Conservation (phyloP, 1,140 invertebrate species). For the Ostrea edulis region DNA sequence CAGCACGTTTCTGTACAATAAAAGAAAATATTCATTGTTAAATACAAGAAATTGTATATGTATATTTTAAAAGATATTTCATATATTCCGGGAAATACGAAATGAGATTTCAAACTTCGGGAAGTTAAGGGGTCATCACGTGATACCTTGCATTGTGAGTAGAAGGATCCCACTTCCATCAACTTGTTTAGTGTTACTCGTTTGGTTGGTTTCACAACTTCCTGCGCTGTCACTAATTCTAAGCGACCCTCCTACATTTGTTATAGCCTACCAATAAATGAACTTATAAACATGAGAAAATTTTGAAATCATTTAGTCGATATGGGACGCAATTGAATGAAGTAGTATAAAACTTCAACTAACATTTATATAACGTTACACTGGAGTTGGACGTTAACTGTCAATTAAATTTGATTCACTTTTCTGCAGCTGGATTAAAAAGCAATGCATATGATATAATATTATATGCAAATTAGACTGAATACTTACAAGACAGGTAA, state of each 20-base stretch:
- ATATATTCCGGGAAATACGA: neutral
- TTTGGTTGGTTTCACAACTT: constrained; percentile 7
- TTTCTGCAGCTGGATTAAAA: too few species aligned
- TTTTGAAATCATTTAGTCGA: too few species aligned
- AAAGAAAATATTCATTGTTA: neutral
- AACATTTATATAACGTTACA: too few species aligned
- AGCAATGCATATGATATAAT: neutral
- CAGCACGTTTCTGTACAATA: neutral
- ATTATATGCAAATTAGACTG: neutral
- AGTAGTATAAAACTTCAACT: too few species aligned
- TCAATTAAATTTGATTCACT: too few species aligned
- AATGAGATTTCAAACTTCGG: neutral
- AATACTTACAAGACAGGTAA: constrained; percentile 43
- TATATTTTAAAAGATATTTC: neutral
- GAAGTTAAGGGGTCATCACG: neutral
- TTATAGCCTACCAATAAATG: neutral
- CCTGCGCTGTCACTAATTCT: constrained; percentile 28
- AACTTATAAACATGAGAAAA: neutral
- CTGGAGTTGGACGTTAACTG: too few species aligned
- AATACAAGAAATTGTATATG: neutral
- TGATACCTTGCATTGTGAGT: constrained; percentile 15
- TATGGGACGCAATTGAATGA: too few species aligned
- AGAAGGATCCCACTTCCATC: constrained; percentile 28
- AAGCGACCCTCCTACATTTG: neutral
- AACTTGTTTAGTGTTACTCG: neutral